Base-by-base conservation (phyloP, 2,797 vertebrate species). In the Micrastur ruficollis region DNA sequence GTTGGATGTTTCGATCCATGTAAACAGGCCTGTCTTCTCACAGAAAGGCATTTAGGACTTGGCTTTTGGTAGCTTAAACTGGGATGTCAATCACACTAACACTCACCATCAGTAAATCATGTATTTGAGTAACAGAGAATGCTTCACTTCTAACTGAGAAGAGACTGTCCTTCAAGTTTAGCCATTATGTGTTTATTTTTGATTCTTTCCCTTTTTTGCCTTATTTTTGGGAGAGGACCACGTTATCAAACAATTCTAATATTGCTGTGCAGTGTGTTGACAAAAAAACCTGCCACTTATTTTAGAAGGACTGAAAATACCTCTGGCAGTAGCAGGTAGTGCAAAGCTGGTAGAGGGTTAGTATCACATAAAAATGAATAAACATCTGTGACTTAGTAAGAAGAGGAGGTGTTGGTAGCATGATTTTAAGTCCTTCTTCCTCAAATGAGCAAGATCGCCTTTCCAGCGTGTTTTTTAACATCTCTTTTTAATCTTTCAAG, bases 71-170 rank as follows among this genome's bases (percentile, higher is more conserved):
- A 66, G 74, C 83, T 87, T 67, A 8, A 44, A 12, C 9, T 18
- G 55, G 78, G 72, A 22, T 36, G 56, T 55, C 84, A 80, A 25
- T 79, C 63, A 62, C 80, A 53, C 90, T 90, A 93, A 97, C 68
- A 2, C 62, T 61, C 42, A 19, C 61, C 12, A 1, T 36, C 87
- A 40, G 83, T 40, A 44, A 66, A 27, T 32, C 1, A 2, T 53
- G 93, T 88, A 75, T 70, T 38, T 72, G 63, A 40, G 84, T 81
- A 91, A 70, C 92, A 81, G 56, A 29, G 58, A 74, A 31, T 42
- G 86, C 68, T 88, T 46, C 81, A 10, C 72, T 76, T 44, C 81
- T 94, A 76, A 74, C 75, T 12, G 36, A 63, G 87, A 32, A 52
- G 58, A 61, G 74, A 12, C n/a, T 72, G 25, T 4, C 75, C 58